Percentiles rank a stretch among this genome's conserved stretches.
Evolutionary conservation across 1,140 invertebrate genomes (phyloP).

Genomic region (Elymnias hypermnestra): DNA sequence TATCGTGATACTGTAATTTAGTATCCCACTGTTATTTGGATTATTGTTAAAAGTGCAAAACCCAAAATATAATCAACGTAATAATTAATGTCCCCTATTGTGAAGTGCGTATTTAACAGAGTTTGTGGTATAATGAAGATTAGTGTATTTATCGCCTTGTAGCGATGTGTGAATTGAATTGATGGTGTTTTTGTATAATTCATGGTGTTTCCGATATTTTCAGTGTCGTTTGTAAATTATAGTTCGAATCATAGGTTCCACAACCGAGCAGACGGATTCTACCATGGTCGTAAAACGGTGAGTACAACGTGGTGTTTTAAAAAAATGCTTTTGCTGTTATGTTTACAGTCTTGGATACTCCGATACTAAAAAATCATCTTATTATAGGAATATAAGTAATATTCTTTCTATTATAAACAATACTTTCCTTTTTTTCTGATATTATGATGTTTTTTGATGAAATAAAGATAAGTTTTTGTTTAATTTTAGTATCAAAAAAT

Average conservation of each 20-base stretch:
- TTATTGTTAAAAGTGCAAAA: too few species aligned
- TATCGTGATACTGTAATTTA: too few species aligned
- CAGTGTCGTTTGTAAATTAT: slow-evolving; percentile 63
- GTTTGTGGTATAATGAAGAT: slow-evolving; percentile 59
- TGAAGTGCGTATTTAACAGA: slow-evolving; percentile 53
- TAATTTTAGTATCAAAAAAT: too few species aligned
- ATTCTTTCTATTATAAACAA: too few species aligned
- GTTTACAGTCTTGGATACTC: too few species aligned
- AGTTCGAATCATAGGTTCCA: slow-evolving; percentile 74
- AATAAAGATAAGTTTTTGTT: too few species aligned
- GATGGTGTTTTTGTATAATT: slow-evolving; percentile 65
- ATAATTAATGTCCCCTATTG: slow-evolving; percentile 48
- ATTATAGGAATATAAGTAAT: too few species aligned
- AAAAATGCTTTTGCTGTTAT: slow-evolving; percentile 13
- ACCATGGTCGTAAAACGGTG: slow-evolving; percentile 76
- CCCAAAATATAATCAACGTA: too few species aligned
- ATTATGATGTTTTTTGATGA: too few species aligned
- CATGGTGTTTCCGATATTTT: slow-evolving; percentile 65
- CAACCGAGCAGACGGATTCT: slow-evolving; percentile 73
- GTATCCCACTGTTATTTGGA: too few species aligned
- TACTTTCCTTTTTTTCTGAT: too few species aligned
- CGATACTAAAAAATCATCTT: too few species aligned
- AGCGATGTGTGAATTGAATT: slow-evolving; percentile 68
- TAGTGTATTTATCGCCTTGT: slow-evolving; percentile 63
- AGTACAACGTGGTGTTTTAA: slow-evolving; percentile 43